These are phyloP conservation scores for Coregonus sp. DNA, from an alignment of 2,797 vertebrate species.

Conservation along the genomic window DNA sequence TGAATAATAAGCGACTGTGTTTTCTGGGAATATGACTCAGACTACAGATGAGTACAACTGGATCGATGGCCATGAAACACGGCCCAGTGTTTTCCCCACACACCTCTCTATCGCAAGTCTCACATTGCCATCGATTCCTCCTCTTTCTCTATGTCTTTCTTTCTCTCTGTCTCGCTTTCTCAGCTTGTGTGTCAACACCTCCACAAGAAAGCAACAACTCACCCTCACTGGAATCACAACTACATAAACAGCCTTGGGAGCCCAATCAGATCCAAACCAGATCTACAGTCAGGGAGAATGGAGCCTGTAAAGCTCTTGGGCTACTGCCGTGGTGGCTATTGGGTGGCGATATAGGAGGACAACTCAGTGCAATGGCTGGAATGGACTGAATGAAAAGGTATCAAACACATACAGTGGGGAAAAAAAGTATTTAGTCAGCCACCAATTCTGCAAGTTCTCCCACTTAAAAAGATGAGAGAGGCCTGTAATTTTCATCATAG, in stretches of 20 bases:
- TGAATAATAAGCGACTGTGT: constrained; percentile 24
- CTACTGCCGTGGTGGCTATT: too few species aligned
- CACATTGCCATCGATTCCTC: neutral
- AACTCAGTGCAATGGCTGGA: neutral
- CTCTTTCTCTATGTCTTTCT: neutral
- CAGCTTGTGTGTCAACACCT: neutral
- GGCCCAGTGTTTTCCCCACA: constrained; percentile 12
- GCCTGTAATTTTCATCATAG: too few species aligned
- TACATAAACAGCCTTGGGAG: neutral
- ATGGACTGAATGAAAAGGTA: neutral
- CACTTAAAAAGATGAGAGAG: too few species aligned
- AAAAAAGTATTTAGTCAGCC: too few species aligned
- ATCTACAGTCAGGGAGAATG: too few species aligned
- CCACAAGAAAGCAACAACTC: neutral
- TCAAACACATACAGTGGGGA: neutral
- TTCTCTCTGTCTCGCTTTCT: neutral
- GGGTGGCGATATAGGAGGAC: neutral
- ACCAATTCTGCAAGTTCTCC: too few species aligned
- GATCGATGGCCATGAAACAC: constrained; percentile 3
- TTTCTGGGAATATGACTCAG: constrained; percentile 12
- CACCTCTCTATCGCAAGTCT: constrained; percentile 9
- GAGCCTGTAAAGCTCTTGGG: too few species aligned
- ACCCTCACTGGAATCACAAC: neutral
- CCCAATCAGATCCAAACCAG: too few species aligned
- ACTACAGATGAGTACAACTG: neutral